Evolutionary conservation across 2,888 invertebrate genomes (phyloP).

Genomic region (Gastracanthus pulcherrimus): DNA sequence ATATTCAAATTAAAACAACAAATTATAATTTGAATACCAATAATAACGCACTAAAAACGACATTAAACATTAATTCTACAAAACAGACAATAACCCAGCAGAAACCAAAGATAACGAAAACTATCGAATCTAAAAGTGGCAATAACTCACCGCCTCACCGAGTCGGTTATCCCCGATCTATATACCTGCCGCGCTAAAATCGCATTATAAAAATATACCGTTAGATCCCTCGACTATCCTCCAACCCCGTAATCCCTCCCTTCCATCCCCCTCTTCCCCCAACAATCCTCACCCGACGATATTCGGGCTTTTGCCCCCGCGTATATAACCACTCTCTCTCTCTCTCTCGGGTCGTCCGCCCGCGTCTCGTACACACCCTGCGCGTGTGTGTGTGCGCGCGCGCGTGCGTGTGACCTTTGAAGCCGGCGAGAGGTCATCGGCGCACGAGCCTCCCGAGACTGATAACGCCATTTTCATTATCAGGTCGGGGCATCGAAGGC

Average conservation of each 20-base stretch:
- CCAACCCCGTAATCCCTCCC: neutral
- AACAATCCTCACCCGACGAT: neutral
- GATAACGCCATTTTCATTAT: conserved; percentile 39
- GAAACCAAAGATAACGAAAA: too few species aligned
- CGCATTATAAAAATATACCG: neutral
- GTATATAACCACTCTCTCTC: neutral
- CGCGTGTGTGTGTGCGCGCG: neutral
- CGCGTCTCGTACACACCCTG: too few species aligned
- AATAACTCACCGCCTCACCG: too few species aligned
- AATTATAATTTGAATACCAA: too few species aligned
- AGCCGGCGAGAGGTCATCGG: neutral
- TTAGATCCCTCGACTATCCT: too few species aligned
- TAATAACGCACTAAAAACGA: too few species aligned
- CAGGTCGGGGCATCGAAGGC: neutral
- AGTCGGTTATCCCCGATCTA: too few species aligned
- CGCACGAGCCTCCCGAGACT: conserved; percentile 7
- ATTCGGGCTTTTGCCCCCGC: neutral
- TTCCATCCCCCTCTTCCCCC: neutral
- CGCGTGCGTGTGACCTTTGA: neutral
- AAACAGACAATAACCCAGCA: too few species aligned
- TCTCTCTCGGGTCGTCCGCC: too few species aligned
- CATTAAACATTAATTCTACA: too few species aligned
- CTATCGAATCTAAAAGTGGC: too few species aligned
- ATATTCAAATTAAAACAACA: too few species aligned
- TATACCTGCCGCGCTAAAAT: neutral